Evolutionary conservation across 2,888 invertebrate species (phyloP).

Genomic region (Piscicola geometra): DNA sequence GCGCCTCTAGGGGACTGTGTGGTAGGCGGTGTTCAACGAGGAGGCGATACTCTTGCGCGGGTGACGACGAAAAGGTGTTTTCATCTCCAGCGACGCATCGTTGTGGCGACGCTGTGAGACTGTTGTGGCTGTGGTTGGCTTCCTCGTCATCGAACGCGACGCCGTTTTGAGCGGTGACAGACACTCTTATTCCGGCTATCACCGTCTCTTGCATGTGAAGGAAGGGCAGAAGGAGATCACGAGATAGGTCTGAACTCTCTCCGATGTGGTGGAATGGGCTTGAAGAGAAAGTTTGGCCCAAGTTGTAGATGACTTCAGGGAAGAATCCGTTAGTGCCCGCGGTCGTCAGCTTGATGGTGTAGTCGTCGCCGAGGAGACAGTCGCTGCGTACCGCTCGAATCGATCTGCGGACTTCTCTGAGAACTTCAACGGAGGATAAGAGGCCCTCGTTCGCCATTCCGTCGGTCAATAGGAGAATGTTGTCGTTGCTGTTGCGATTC

Average conservation of each 20-base stretch:
- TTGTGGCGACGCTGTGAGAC: background rate
- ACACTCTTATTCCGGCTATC: constrained; percentile 47
- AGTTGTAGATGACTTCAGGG: constrained; percentile 47
- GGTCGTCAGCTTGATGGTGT: constrained; percentile 49
- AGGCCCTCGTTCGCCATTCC: constrained; percentile 51
- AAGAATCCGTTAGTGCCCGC: constrained; percentile 47
- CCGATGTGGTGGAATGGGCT: constrained; percentile 51
- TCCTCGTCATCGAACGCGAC: constrained; percentile 33
- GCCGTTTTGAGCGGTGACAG: constrained; percentile 40
- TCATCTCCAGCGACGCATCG: background rate
- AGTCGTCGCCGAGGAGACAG: constrained; percentile 46
- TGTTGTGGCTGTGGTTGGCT: background rate
- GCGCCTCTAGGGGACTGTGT: constrained; percentile 2
- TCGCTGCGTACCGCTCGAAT: constrained; percentile 46
- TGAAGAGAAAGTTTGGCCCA: constrained; percentile 50
- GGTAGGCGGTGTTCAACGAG: background rate
- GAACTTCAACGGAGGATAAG: constrained; percentile 45
- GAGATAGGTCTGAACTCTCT: constrained; percentile 46
- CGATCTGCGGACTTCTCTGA: constrained; percentile 47
- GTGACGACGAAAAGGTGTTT: background rate
- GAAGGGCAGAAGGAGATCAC: constrained; percentile 49
- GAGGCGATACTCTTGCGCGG: background rate
- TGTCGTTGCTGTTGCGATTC: constrained; percentile 45
- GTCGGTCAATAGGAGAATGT: constrained; percentile 50
- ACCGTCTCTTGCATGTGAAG: constrained; percentile 48